These are phyloP conservation scores for Aculops lycopersici DNA, from an alignment of 1,140 invertebrate species.

Conservation along the genomic window DNA sequence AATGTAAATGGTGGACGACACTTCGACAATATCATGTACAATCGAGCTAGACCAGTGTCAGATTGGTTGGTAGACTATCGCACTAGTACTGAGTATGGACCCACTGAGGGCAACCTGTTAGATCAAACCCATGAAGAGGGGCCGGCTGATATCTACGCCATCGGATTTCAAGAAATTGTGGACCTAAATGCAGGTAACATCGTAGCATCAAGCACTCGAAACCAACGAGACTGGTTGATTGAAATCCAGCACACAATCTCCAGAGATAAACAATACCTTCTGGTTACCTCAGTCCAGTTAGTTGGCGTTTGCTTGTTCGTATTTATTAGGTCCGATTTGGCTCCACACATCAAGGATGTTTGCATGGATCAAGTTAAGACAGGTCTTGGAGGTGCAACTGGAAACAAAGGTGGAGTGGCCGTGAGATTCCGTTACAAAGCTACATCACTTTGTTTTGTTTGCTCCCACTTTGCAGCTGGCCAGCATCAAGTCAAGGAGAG, in stretches of 20 bases:
- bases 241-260: conserved; percentile 72
- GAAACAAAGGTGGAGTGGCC: conserved; percentile 84
- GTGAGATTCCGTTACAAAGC: conserved; percentile 65
- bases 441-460: conserved; percentile 83
- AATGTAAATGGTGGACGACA: conserved; percentile 98
- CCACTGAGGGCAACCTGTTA: conserved; percentile 4
- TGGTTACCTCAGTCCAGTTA: conserved; percentile 74
- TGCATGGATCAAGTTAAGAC: conserved; percentile 85
- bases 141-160: conserved; percentile 58
- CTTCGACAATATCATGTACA: conserved; percentile 80
- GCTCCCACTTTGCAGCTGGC: conserved; percentile 92
- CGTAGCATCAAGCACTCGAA: conserved; percentile 70
- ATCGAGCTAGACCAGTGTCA: conserved; percentile 46
- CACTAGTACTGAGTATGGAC: neutral
- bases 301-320: conserved; percentile 91
- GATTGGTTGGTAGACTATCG: conserved; percentile 70
- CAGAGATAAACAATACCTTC: conserved; percentile 51
- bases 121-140: conserved; percentile 16
- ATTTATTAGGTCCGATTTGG: conserved; percentile 55
- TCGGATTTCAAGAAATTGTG: conserved; percentile 97
- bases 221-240: conserved; percentile 76
- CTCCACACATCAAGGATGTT: conserved; percentile 57
- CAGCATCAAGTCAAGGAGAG: conserved; percentile 77
- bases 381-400: conserved; percentile 61
- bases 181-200: conserved; percentile 96